Conservation (phyloP, 2,113 vertebrate genomes). For the Spermophilus dauricus region DNA sequence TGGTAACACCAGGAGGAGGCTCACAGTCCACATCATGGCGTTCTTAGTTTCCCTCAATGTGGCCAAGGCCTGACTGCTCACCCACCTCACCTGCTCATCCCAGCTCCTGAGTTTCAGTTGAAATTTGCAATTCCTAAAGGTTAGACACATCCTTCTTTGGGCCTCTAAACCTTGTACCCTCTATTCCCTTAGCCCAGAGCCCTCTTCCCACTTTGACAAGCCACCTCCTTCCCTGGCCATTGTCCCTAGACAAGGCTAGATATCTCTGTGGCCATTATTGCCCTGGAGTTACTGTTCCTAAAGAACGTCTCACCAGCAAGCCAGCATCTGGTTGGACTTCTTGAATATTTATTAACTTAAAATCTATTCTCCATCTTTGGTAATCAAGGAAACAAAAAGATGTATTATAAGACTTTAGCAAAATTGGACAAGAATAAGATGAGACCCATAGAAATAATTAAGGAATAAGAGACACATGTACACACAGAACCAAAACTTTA, state of each 20-base stretch:
- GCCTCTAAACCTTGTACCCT: background rate
- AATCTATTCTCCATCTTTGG: conserved; percentile 44
- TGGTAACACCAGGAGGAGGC: background rate
- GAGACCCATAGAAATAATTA: conserved; percentile 38
- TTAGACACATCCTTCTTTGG: background rate
- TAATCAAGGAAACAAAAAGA: background rate
- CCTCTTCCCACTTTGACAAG: background rate
- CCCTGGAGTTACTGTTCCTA: background rate
- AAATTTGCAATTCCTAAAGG: background rate
- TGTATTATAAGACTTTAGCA: background rate
- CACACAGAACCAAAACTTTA: background rate
- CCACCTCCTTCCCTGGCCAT: background rate
- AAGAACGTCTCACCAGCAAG: background rate
- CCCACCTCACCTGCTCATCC: background rate
- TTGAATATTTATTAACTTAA: background rate
- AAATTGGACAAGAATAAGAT: conserved; percentile 5
- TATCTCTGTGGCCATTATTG: background rate
- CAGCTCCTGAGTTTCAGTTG: background rate
- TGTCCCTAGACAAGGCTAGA: background rate
- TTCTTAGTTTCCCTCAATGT: background rate
- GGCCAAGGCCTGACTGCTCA: background rate
- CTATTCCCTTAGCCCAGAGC: background rate
- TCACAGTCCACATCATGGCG: fast-evolving
- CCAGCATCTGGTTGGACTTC: background rate
- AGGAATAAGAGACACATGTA: background rate